These are phyloP conservation scores for Morpho deidamia DNA, from an alignment of 2,888 invertebrate species.

Conservation along the genomic window DNA sequence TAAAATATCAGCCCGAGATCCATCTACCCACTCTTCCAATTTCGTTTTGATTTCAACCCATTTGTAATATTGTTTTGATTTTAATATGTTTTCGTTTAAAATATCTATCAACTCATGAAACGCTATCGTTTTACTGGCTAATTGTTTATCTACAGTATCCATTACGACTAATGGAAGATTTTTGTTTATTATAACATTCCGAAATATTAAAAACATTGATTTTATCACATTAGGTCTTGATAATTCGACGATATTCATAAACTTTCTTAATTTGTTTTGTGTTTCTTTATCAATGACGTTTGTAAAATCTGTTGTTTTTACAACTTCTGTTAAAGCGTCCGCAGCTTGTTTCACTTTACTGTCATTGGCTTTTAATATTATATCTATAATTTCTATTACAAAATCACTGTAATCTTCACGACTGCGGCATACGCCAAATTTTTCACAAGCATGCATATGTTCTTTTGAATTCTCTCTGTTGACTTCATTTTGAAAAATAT, in stretches of 20 bases:
- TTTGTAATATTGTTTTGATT: slow-evolving; percentile 26
- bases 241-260: slow-evolving; percentile 19
- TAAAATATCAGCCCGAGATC: neutral
- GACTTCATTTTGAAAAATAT: slow-evolving; percentile 32
- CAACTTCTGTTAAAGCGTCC: slow-evolving; percentile 37
- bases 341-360: slow-evolving; percentile 30
- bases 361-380: slow-evolving; percentile 29
- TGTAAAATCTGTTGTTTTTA: slow-evolving; percentile 30
- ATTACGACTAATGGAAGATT: slow-evolving; percentile 32
- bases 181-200: slow-evolving; percentile 30
- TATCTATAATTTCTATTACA: slow-evolving; percentile 28
- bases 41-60: slow-evolving; percentile 31
- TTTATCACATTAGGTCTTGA: slow-evolving; percentile 15
- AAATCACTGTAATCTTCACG: slow-evolving; percentile 32
- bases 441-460: slow-evolving; percentile 35
- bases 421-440: slow-evolving; percentile 39
- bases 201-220: slow-evolving; percentile 26
- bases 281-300: slow-evolving; percentile 22
- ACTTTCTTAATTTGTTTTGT: slow-evolving; percentile 17
- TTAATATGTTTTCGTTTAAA: slow-evolving; percentile 29
- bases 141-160: neutral
- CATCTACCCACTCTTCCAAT: slow-evolving; percentile 29
- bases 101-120: slow-evolving; percentile 36
- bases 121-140: slow-evolving; percentile 33
- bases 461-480: slow-evolving; percentile 32